A percentile compares a stretch with the other conserved stretches of the same genome.
These are phyloP conservation scores for Pocillopora meandrina DNA, from an alignment of 92 coral and sea anemone genomes.

Conservation along the genomic window DNA sequence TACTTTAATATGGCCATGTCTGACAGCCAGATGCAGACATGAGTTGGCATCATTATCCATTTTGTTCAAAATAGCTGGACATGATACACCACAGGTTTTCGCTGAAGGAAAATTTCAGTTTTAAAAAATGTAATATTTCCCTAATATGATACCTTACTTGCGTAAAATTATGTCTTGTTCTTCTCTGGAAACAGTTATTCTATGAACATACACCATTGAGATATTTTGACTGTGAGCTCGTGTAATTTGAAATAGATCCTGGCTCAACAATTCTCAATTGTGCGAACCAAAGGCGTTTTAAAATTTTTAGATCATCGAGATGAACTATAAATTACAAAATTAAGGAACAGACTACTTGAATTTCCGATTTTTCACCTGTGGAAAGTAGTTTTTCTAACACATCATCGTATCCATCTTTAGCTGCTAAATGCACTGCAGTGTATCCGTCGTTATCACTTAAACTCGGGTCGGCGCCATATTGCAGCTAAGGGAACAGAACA, in stretches of 20 bases:
- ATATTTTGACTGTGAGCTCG: too few relatives aligned
- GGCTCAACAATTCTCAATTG: too few relatives aligned
- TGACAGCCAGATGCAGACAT: slow-evolving; percentile 79
- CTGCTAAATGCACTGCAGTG: slow-evolving; percentile 77
- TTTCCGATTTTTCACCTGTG: slow-evolving; percentile 21
- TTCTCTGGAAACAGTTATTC: too few relatives aligned
- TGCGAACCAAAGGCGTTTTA: too few relatives aligned
- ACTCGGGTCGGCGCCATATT: slow-evolving; percentile 72
- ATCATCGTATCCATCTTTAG: slow-evolving; percentile 80
- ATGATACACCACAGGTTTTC: slow-evolving; percentile 57
- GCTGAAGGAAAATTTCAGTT: slow-evolving; percentile 31
- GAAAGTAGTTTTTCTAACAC: slow-evolving; percentile 58
- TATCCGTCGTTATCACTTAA: slow-evolving; percentile 70
- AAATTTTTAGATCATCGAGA: too few relatives aligned
- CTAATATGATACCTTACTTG: too few relatives aligned
- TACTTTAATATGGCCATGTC: slow-evolving; percentile 74
- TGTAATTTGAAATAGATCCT: too few relatives aligned
- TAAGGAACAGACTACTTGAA: not conserved
- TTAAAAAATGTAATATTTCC: too few relatives aligned
- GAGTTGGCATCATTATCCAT: slow-evolving; percentile 70
- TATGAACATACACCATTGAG: too few relatives aligned
- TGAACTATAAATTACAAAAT: too few relatives aligned
- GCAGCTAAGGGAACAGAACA: slow-evolving; percentile 35
- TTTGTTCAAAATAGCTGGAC: slow-evolving; percentile 63
- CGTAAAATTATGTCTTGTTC: too few relatives aligned